phyloP scores from a whole-genome alignment of 2,797 vertebrate species.

The Hafferia zeledoni region DNA sequence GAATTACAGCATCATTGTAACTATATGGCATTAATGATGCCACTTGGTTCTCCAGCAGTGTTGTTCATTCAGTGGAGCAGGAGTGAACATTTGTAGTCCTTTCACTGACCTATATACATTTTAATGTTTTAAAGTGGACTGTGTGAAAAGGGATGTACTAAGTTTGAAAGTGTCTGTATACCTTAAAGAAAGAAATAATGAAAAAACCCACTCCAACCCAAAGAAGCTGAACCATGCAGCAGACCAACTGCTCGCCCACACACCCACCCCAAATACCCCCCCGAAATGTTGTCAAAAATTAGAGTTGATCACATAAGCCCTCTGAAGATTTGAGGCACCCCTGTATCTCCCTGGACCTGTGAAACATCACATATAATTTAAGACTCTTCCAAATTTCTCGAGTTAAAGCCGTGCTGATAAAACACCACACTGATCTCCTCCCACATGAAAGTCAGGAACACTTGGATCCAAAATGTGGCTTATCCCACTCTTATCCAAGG shows the following conservation, averaged over 20 bases:
- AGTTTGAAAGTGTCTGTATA: neutral
- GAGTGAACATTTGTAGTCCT: neutral
- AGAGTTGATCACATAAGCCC: fast-evolving
- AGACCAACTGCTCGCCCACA: neutral
- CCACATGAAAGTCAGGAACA: fast-evolving
- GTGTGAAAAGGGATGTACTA: neutral
- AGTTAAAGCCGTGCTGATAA: neutral
- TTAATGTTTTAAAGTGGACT: neutral
- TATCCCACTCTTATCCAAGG: neutral
- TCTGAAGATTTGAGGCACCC: fast-evolving
- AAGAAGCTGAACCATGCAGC: neutral
- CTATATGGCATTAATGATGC: fast-evolving
- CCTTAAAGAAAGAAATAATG: neutral
- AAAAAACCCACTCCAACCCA: neutral
- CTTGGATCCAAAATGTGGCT: neutral
- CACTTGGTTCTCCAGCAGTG: neutral
- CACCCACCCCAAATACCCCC: neutral
- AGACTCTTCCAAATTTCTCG: fast-evolving
- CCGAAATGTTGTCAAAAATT: neutral
- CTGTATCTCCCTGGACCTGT: neutral
- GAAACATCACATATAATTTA: fast-evolving
- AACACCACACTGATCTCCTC: neutral
- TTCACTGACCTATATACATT: neutral
- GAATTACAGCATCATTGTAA: neutral
- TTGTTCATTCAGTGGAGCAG: neutral